These are phyloP conservation scores for human DNA, from an alignment of 2,113 vertebrate genomes.

Conservation along the genomic window DNA sequence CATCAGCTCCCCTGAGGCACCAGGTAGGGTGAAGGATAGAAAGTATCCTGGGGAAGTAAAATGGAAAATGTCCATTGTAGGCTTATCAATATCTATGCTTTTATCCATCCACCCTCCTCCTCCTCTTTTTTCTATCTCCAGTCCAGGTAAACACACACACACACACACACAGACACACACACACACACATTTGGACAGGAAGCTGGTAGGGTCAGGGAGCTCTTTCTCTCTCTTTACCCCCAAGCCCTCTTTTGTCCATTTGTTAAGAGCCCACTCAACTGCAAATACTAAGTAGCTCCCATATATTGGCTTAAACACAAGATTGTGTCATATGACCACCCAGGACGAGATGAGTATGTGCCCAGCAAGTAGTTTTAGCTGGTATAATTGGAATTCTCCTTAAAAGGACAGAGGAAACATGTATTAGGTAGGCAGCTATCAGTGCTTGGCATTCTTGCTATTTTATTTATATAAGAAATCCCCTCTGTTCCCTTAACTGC, in stretches of 20 bases:
- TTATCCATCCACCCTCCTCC: neutral
- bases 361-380: neutral
- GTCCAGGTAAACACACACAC: neutral
- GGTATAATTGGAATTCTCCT: neutral
- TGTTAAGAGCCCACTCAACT: neutral
- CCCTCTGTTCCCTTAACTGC: neutral
- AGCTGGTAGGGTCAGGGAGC: neutral
- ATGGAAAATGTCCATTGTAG: neutral
- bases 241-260: neutral
- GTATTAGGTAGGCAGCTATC: neutral
- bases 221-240: neutral
- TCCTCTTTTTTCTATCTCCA: neutral
- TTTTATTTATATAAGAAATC: neutral
- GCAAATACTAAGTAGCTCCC: neutral
- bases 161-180: neutral
- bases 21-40: neutral
- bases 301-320: neutral
- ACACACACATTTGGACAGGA: neutral
- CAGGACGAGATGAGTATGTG: neutral
- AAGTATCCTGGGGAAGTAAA: neutral
- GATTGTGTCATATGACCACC: neutral
- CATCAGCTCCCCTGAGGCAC: neutral
- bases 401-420: neutral
- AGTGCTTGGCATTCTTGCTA: neutral
- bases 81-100: neutral